A percentile compares a stretch with the other conserved stretches of the same genome.
These are phyloP conservation scores for Beroe ovata DNA, from an alignment of 37 sponge, comb jelly and placozoan genomes.

Conservation along the genomic window DNA sequence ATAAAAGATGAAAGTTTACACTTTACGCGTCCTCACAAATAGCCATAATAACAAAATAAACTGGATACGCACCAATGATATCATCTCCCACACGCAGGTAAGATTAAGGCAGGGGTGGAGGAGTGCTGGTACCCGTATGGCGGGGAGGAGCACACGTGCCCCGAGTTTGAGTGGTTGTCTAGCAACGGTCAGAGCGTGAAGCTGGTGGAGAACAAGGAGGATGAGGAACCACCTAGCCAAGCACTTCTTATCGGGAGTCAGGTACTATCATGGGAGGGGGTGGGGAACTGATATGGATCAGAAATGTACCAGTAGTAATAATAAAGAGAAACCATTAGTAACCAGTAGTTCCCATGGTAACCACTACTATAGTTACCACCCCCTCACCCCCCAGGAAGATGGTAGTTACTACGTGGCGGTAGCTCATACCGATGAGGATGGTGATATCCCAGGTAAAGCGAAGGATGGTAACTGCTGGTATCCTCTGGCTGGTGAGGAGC, in stretches of 20 bases:
- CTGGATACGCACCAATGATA: too few species aligned
- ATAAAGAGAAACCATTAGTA: too few species aligned
- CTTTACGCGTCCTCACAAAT: too few species aligned
- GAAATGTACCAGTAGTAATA: too few species aligned
- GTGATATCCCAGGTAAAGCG: slow-evolving; percentile 32
- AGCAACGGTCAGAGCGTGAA: slow-evolving; percentile 30
- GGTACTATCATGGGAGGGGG: too few species aligned
- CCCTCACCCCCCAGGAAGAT: slow-evolving; percentile 35
- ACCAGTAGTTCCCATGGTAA: too few species aligned
- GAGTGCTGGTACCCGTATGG: slow-evolving; percentile 58
- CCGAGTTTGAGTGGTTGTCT: slow-evolving; percentile 48
- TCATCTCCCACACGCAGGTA: background rate
- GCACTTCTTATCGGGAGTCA: slow-evolving; percentile 17
- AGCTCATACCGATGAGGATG: slow-evolving; percentile 25
- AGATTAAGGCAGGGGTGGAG: background rate
- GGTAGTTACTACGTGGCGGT: slow-evolving; percentile 11
- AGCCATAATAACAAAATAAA: background rate
- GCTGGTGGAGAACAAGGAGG: background rate
- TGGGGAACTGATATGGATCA: too few species aligned
- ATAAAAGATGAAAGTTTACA: too few species aligned
- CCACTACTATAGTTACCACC: background rate
- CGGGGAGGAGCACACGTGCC: slow-evolving; percentile 32
- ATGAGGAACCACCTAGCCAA: slow-evolving; percentile 1
- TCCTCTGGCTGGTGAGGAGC: slow-evolving; percentile 2
- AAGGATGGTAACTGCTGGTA: background rate